phyloP scores from a whole-genome alignment of 2,797 vertebrate species.

The Lophotriccus pileatus region DNA sequence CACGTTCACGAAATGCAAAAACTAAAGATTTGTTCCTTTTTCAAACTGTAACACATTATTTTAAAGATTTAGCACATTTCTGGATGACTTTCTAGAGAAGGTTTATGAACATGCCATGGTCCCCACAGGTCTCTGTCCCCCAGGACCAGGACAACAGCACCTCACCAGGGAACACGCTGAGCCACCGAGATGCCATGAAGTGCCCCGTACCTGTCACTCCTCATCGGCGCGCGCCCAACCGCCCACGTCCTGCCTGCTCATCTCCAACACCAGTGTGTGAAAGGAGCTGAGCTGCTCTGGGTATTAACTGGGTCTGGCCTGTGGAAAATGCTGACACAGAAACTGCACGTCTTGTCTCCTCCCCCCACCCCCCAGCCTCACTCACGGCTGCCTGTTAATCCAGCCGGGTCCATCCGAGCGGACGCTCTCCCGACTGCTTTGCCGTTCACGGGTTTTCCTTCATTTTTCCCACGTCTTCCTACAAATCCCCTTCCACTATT shows the following conservation, averaged over 20 bases:
- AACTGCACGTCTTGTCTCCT: not conserved
- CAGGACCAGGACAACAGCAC: not conserved
- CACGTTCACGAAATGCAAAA: not conserved
- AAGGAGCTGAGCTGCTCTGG: not conserved
- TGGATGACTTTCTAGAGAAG: not conserved
- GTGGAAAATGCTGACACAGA: not conserved
- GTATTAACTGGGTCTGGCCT: not conserved
- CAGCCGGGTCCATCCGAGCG: fast-evolving
- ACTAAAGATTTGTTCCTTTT: not conserved
- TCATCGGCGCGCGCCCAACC: fast-evolving
- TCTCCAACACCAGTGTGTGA: fast-evolving
- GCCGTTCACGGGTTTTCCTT: fast-evolving
- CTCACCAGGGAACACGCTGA: not conserved
- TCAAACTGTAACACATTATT: fast-evolving
- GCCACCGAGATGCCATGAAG: fast-evolving
- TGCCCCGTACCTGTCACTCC: not conserved
- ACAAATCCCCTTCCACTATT: not conserved
- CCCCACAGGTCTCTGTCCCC: not conserved
- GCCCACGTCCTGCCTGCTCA: fast-evolving
- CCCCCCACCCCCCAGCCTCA: not conserved
- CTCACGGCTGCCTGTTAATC: not conserved
- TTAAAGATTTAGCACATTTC: fast-evolving
- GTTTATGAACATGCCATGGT: fast-evolving
- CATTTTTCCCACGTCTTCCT: not conserved
- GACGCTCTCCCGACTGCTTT: not conserved